Conservation (phyloP, 2,888 invertebrate genomes). For the Poecilus cupreus region DNA sequence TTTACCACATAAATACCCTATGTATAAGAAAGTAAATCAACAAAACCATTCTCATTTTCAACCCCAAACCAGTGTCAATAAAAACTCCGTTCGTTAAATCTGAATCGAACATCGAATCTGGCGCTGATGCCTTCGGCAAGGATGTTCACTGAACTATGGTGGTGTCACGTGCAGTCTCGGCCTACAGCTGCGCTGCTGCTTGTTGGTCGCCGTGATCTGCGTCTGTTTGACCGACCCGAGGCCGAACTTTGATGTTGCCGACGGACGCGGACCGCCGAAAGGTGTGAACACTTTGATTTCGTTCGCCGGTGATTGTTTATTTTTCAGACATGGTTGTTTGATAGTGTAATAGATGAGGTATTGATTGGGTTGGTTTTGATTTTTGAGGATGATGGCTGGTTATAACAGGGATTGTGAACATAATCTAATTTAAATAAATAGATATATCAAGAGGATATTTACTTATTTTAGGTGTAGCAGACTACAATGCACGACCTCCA, state of each 20-base stretch:
- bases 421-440: too few species aligned
- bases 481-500: too few species aligned
- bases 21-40: too few species aligned
- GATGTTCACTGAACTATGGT: constrained; percentile 69
- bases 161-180: constrained; percentile 67
- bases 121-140: constrained; percentile 52
- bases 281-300: not conserved
- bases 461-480: too few species aligned
- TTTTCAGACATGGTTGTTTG: not conserved
- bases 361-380: not conserved
- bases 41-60: too few species aligned
- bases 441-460: too few species aligned
- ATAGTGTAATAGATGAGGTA: not conserved
- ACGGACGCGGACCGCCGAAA: not conserved
- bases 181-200: not conserved
- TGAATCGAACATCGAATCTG: not conserved
- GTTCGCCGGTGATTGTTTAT: not conserved
- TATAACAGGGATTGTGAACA: too few species aligned
- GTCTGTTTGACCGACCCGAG: not conserved
- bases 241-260: not conserved
- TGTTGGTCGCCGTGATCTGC: not conserved
- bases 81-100: too few species aligned
- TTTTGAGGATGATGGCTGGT: too few species aligned
- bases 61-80: too few species aligned
- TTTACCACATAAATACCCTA: too few species aligned